Percentiles rank a stretch among this genome's conserved stretches.
phyloP scores from a whole-genome alignment of 1,140 invertebrate species.

The Drosophila azteca region DNA sequence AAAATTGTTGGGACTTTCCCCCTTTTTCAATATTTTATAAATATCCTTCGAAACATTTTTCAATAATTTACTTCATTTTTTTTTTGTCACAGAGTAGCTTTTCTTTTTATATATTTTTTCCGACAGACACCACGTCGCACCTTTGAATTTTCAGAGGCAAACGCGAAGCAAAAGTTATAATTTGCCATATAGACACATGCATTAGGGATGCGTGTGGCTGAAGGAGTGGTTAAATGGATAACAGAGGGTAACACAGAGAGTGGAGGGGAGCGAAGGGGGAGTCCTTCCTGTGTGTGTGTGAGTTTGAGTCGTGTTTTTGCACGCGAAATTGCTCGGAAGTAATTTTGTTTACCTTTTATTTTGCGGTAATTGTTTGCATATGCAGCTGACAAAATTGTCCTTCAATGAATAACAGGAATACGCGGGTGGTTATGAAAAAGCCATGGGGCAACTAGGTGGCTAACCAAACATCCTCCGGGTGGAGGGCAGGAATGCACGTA shows the following conservation, averaged over 20 bases:
- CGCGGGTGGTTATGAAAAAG: conserved; percentile 8
- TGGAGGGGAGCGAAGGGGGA: neutral
- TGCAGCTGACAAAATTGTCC: conserved; percentile 75
- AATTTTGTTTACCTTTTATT: conserved; percentile 82
- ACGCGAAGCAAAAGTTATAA: conserved; percentile 51
- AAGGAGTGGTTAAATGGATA: conserved; percentile 4
- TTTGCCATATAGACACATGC: conserved; percentile 60
- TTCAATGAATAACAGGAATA: conserved; percentile 62
- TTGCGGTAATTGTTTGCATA: conserved; percentile 79
- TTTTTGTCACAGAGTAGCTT: too few relatives aligned
- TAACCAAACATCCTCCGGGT: conserved; percentile 54
- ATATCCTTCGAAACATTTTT: too few relatives aligned
- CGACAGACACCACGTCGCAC: neutral
- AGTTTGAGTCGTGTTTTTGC: conserved; percentile 57
- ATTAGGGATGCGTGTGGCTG: conserved; percentile 38
- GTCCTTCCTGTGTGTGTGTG: conserved; percentile 4
- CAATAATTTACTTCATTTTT: too few relatives aligned
- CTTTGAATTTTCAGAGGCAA: conserved; percentile 2
- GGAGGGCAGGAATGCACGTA: neutral
- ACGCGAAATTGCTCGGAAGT: conserved; percentile 75
- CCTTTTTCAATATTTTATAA: too few relatives aligned
- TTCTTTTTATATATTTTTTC: too few relatives aligned
- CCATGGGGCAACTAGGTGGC: neutral
- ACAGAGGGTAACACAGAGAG: neutral
- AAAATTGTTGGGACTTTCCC: too few relatives aligned